Percentiles rank a stretch among this genome's conserved stretches.
These are phyloP conservation scores for Euura lappo DNA, from an alignment of 1,140 invertebrate genomes.

Conservation along the genomic window DNA sequence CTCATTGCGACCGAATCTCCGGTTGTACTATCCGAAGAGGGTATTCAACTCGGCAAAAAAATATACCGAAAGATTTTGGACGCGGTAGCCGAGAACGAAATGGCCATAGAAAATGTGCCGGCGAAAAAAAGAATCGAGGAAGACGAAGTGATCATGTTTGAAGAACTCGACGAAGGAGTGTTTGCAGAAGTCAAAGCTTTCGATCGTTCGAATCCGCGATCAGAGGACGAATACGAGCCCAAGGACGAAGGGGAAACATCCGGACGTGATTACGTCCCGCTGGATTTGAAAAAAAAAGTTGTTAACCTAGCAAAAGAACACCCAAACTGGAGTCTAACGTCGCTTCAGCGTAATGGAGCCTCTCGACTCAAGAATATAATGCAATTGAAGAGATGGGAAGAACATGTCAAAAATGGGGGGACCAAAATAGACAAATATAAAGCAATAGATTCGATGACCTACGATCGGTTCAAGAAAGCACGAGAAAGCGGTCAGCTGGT, in stretches of 20 bases:
- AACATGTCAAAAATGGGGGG: conserved; percentile 27
- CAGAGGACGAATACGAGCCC: conserved; percentile 22
- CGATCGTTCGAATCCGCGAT: too few relatives aligned
- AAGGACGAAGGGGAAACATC: conserved; percentile 14
- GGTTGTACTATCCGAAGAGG: too few relatives aligned
- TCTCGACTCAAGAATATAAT: conserved; percentile 18
- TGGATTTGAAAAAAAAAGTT: conserved; percentile 28
- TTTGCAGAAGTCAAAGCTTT: too few relatives aligned
- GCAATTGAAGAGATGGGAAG: conserved; percentile 20
- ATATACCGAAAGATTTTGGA: too few relatives aligned
- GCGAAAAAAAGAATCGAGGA: too few relatives aligned
- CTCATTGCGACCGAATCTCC: too few relatives aligned
- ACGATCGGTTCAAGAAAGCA: conserved; percentile 20
- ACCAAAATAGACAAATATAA: conserved; percentile 25
- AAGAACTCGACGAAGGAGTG: too few relatives aligned
- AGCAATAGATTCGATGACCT: conserved; percentile 28
- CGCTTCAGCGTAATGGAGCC: conserved; percentile 24
- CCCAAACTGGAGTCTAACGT: conserved; percentile 26
- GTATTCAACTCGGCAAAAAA: too few relatives aligned
- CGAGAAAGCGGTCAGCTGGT: conserved; percentile 22
- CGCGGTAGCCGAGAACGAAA: too few relatives aligned
- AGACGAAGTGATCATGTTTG: too few relatives aligned
- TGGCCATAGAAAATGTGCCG: too few relatives aligned
- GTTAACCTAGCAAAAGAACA: conserved; percentile 23
- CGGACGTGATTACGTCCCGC: conserved; percentile 21